phyloP scores from a whole-genome alignment of 2,888 invertebrate species.

The Pharmacophagus antenor region DNA sequence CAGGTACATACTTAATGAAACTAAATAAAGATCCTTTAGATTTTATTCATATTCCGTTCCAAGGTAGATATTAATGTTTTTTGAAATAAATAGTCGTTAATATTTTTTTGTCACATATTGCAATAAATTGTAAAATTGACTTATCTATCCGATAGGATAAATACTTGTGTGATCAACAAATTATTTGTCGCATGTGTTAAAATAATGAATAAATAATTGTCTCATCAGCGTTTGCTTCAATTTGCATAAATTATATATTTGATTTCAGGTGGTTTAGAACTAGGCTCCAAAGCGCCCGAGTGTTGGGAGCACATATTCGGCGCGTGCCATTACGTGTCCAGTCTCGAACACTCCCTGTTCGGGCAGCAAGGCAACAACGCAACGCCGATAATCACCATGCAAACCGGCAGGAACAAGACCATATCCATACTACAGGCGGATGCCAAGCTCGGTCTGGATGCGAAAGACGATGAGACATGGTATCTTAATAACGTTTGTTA shows the following conservation, averaged over 20 bases:
- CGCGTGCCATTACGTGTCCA: conserved; percentile 95
- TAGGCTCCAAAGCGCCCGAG: conserved; percentile 94
- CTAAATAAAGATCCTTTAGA: too few relatives aligned
- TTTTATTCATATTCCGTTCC: too few relatives aligned
- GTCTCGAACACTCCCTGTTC: conserved; percentile 94
- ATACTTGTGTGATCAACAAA: too few relatives aligned
- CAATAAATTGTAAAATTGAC: too few relatives aligned
- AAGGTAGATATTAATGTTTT: too few relatives aligned
- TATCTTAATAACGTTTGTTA: conserved; percentile 48
- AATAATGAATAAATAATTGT: not conserved
- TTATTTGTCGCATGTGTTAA: too few relatives aligned
- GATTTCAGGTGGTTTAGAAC: conserved; percentile 86
- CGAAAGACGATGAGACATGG: conserved; percentile 88
- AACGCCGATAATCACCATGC: conserved; percentile 83
- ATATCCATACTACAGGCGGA: conserved; percentile 82
- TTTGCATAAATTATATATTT: not conserved
- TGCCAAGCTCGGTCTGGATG: conserved; percentile 76
- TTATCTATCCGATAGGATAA: too few relatives aligned
- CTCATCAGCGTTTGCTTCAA: too few relatives aligned
- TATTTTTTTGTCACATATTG: too few relatives aligned
- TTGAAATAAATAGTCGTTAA: too few relatives aligned
- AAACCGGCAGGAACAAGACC: conserved; percentile 82
- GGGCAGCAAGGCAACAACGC: conserved; percentile 88
- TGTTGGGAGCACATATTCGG: conserved; percentile 98
- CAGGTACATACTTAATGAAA: too few relatives aligned